phyloP scores from a whole-genome alignment of 2,113 vertebrate species.

The Ceyx margarethae region DNA sequence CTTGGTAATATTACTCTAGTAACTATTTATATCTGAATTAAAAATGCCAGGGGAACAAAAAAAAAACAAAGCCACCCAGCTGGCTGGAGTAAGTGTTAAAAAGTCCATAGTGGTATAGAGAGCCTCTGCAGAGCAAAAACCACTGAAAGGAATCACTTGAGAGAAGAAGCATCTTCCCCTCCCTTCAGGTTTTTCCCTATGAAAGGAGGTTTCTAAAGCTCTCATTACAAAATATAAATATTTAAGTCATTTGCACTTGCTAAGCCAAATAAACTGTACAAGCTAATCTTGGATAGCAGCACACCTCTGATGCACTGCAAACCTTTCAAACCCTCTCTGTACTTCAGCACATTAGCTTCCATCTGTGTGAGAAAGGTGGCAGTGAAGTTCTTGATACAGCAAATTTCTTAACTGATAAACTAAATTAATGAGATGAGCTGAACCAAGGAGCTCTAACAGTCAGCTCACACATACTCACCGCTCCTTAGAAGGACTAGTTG shows the following conservation, averaged over 20 bases:
- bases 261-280: background rate
- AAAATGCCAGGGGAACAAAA: background rate
- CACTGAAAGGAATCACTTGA: background rate
- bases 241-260: background rate
- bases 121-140: background rate
- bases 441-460: background rate
- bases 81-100: background rate
- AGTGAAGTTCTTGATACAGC: background rate
- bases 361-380: background rate
- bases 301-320: background rate
- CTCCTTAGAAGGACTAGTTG: background rate
- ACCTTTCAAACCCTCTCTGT: background rate
- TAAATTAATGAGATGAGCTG: background rate
- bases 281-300: background rate
- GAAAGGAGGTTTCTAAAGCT: background rate
- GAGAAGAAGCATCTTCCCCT: background rate
- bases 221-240: background rate
- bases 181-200: background rate
- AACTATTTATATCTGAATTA: background rate
- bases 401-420: background rate
- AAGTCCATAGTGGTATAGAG: background rate
- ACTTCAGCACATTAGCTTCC: background rate
- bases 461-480: background rate
- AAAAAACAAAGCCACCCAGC: background rate
- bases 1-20: background rate